These are phyloP conservation scores for Portevinia maculata DNA, from an alignment of 2,888 invertebrate genomes.

Conservation along the genomic window DNA sequence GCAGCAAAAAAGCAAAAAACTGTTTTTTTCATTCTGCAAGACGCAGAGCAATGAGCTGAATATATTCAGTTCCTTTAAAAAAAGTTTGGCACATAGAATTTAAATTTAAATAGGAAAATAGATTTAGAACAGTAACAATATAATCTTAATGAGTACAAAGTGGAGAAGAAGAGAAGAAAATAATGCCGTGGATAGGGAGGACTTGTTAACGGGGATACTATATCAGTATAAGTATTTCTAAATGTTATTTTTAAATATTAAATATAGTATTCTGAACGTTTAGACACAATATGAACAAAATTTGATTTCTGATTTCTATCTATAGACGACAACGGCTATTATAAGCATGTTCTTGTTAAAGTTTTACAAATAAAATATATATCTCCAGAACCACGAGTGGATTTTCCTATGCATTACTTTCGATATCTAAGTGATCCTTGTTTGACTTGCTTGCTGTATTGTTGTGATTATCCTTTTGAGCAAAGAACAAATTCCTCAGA, in stretches of 20 bases:
- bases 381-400: constrained; percentile 5
- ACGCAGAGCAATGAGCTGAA: constrained; percentile 51
- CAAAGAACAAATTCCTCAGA: constrained; percentile 76
- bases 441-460: constrained; percentile 48
- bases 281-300: constrained; percentile 68
- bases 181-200: constrained; percentile 45
- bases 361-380: background rate
- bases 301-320: constrained; percentile 59
- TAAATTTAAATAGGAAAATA: constrained; percentile 20
- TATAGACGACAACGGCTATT: constrained; percentile 57
- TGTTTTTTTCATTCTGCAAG: constrained; percentile 16
- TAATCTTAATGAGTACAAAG: constrained; percentile 2
- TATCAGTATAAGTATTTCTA: constrained; percentile 22
- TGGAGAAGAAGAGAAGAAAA: constrained; percentile 1
- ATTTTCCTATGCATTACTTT: constrained; percentile 62
- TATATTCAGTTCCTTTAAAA: constrained; percentile 28
- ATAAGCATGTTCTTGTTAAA: constrained; percentile 29
- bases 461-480: constrained; percentile 69
- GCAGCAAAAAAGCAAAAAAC: constrained; percentile 56
- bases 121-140: constrained; percentile 11
- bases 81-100: constrained; percentile 59
- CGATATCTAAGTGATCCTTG: constrained; percentile 51
- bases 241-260: constrained; percentile 19
- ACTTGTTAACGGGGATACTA: background rate
- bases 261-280: constrained; percentile 61